These are phyloP conservation scores for Selene dorsalis DNA, from an alignment of 2,797 vertebrate genomes.

Conservation along the genomic window DNA sequence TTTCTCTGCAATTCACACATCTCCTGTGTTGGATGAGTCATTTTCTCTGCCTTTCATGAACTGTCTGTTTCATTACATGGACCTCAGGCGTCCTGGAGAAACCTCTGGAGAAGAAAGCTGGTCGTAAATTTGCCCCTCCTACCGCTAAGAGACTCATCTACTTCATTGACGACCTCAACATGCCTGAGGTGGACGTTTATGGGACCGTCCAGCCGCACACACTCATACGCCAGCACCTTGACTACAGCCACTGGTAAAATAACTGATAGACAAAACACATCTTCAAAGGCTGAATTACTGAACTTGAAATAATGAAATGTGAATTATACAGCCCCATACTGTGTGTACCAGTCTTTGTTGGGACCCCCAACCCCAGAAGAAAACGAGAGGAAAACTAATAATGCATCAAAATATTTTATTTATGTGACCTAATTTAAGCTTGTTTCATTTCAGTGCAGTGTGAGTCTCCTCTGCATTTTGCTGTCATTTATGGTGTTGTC, in stretches of 20 bases:
- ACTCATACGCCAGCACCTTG: conserved; percentile 86
- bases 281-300: background rate
- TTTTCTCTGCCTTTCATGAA: background rate
- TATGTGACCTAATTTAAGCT: background rate
- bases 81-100: conserved; percentile 85
- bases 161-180: conserved; percentile 89
- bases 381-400: too few species aligned
- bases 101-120: conserved; percentile 87
- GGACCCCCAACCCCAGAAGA: too few species aligned
- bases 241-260: conserved; percentile 84
- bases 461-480: background rate
- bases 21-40: background rate
- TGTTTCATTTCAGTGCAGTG: background rate
- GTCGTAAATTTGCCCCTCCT: conserved; percentile 85
- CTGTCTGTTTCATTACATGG: background rate
- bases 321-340: background rate
- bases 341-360: background rate
- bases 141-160: conserved; percentile 87
- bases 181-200: conserved; percentile 86
- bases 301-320: too few species aligned
- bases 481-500: background rate
- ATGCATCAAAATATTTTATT: background rate
- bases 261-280: conserved; percentile 15
- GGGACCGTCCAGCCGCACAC: conserved; percentile 87
- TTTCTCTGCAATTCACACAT: background rate